Evolutionary conservation across 2,797 vertebrate genomes (phyloP), one percentile per base, ranked within the genome.

Genomic region (Myotis vivesi): DNA sequence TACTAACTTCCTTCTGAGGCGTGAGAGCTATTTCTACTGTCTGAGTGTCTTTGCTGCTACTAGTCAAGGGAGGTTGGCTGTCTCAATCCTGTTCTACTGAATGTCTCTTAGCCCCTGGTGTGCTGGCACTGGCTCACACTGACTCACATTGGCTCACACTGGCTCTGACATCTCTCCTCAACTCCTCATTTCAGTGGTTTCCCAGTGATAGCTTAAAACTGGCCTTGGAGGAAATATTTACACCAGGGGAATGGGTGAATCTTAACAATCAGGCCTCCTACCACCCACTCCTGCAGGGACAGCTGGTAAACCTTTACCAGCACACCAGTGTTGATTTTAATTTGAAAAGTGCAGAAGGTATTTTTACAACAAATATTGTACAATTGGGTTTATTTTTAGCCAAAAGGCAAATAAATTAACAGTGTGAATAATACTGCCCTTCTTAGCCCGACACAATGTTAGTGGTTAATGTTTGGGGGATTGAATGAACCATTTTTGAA

Each of bases 371-470:
- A 36, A 30, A 36, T 59, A 57, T 68, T 66, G 49, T 38, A 66
- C 30, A 76, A 38, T 28, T 36, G 20, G 25, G 41, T 36, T 93
- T 92, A n/a, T 20, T 80, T 49, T 85, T 73, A 30, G 46, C n/a
- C 46, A n/a, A 85, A 87, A 95, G 87, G 51, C 62, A 87, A 87
- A 62, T 17, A 33, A 28, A 59, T 71, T 64, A 88, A 20, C 12
- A 3, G 7, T n/a, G 12, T 46, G 46, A 71, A 36, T 5, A 59
- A 22, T 20, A 87, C 49, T 33, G 22, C 77, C 7, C 62, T 77
- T 83, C 57, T 76, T 71, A 76, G 66, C 38, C 55, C 46, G 44
- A 59, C 9, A 16, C 49, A 64, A 6, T 23, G 30, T 22, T 33
- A 38, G 57, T 41, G n/a, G 19, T 36, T 71, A 23, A 1, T 36